A percentile compares a stretch with the other conserved stretches of the same genome.
These are phyloP conservation scores for Bombylius major DNA, from an alignment of 2,888 invertebrate species.

Conservation along the genomic window DNA sequence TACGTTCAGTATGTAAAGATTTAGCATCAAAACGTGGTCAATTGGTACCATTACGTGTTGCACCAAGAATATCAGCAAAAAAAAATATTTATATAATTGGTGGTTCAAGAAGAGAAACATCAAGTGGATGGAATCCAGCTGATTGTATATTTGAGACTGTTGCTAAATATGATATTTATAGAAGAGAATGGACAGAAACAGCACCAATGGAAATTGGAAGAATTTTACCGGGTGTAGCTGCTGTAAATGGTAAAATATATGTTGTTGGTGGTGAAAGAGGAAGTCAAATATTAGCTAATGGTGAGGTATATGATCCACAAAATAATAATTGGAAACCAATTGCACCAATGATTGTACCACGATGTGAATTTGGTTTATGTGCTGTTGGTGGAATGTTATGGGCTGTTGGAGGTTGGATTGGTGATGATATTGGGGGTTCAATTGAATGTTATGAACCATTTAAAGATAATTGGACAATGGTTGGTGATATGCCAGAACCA, in stretches of 20 bases:
- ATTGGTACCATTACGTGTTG: slow-evolving; percentile 59
- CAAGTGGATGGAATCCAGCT: slow-evolving; percentile 58
- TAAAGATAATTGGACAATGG: slow-evolving; percentile 61
- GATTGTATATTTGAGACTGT: slow-evolving; percentile 76
- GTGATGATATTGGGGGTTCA: slow-evolving; percentile 76
- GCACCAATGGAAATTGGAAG: slow-evolving; percentile 73
- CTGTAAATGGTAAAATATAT: slow-evolving; percentile 72
- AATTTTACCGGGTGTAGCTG: slow-evolving; percentile 76
- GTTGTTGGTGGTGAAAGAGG: slow-evolving; percentile 88
- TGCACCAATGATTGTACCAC: slow-evolving; percentile 64
- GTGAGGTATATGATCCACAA: slow-evolving; percentile 70
- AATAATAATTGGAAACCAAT: slow-evolving; percentile 48
- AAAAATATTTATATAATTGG: slow-evolving; percentile 82
- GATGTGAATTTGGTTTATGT: slow-evolving; percentile 83
- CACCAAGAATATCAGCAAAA: slow-evolving; percentile 72
- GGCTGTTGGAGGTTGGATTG: slow-evolving; percentile 89
- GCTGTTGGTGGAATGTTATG: slow-evolving; percentile 70
- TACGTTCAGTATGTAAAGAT: slow-evolving; percentile 67
- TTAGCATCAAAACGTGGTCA: slow-evolving; percentile 63
- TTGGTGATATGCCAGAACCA: slow-evolving; percentile 69
- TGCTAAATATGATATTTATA: slow-evolving; percentile 60
- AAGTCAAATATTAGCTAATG: slow-evolving; percentile 75
- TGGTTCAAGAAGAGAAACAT: slow-evolving; percentile 70
- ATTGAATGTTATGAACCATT: slow-evolving; percentile 80
- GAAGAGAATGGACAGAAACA: slow-evolving; percentile 64